phyloP scores from a whole-genome alignment of 2,888 invertebrate genomes.

The Ophion ventricosus region DNA sequence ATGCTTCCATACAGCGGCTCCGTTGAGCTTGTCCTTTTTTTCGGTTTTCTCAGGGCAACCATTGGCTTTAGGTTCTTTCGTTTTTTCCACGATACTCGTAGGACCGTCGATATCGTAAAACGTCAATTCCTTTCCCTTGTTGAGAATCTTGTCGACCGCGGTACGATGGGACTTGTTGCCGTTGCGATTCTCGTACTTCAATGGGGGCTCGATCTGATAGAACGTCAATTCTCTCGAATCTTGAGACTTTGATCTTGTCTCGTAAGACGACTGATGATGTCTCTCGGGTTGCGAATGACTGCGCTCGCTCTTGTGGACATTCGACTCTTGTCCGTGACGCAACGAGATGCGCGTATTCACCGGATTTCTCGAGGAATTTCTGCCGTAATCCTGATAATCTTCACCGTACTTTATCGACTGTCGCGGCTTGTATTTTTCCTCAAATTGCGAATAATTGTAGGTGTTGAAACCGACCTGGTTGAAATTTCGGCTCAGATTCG shows the following conservation, averaged over 20 bases:
- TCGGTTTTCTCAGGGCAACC: constrained; percentile 69
- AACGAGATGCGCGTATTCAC: constrained; percentile 67
- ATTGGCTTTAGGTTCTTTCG: constrained; percentile 55
- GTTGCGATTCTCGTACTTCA: constrained; percentile 74
- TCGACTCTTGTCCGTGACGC: constrained; percentile 70
- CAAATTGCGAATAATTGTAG: constrained; percentile 80
- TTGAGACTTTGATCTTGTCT: constrained; percentile 79
- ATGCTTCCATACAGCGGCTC: constrained; percentile 67
- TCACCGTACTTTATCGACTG: constrained; percentile 76
- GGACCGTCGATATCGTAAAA: constrained; percentile 80
- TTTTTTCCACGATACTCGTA: constrained; percentile 67
- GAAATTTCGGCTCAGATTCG: constrained; percentile 78
- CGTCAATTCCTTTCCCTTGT: constrained; percentile 74
- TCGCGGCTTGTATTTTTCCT: constrained; percentile 78
- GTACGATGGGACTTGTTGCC: constrained; percentile 73
- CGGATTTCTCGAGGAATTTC: constrained; percentile 72
- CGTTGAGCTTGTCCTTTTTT: constrained; percentile 69
- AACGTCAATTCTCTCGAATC: constrained; percentile 77
- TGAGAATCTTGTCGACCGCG: constrained; percentile 69
- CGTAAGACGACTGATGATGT: constrained; percentile 76
- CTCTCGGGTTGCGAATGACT: constrained; percentile 80
- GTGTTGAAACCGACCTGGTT: constrained; percentile 79
- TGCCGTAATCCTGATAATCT: constrained; percentile 76
- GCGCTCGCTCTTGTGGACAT: constrained; percentile 74
- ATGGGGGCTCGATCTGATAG: constrained; percentile 78